Conservation (phyloP, 2,888 invertebrate genomes). For the Sinhomidia bicolor region DNA sequence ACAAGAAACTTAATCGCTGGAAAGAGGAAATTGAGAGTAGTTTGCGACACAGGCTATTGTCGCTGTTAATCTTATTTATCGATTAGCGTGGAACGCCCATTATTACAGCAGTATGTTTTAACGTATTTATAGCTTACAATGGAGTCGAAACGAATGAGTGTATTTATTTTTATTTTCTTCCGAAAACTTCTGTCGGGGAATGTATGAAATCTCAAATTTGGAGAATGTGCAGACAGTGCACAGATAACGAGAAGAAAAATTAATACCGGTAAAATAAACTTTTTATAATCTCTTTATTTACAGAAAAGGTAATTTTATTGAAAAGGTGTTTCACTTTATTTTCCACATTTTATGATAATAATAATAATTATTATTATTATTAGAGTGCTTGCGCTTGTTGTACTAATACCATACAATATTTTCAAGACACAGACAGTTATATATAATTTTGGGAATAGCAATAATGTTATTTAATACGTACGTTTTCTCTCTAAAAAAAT, state of each 20-base stretch:
- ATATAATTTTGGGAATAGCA: constrained; percentile 37
- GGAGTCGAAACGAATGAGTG: no score
- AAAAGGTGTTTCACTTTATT: constrained; percentile 45
- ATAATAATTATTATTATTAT: no score
- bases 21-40: constrained; percentile 44
- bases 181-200: no score
- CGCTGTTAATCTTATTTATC: constrained; percentile 41
- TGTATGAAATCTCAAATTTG: no score
- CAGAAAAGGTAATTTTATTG: not conserved
- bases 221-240: no score
- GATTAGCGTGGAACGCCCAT: constrained; percentile 16
- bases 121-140: not conserved
- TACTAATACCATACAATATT: constrained; percentile 49
- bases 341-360: constrained; percentile 17
- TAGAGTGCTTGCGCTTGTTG: constrained; percentile 32
- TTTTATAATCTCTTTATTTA: not conserved
- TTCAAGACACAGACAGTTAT: constrained; percentile 53
- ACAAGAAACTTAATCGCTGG: not conserved
- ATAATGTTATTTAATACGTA: not conserved
- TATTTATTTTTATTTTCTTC: no score
- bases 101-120: not conserved
- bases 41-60: constrained; percentile 35
- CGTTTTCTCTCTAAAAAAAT: constrained; percentile 18
- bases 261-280: not conserved
- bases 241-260: not conserved